Evolutionary conservation across 2,888 invertebrate genomes (phyloP).

Genomic region (Escarpia spicata): DNA sequence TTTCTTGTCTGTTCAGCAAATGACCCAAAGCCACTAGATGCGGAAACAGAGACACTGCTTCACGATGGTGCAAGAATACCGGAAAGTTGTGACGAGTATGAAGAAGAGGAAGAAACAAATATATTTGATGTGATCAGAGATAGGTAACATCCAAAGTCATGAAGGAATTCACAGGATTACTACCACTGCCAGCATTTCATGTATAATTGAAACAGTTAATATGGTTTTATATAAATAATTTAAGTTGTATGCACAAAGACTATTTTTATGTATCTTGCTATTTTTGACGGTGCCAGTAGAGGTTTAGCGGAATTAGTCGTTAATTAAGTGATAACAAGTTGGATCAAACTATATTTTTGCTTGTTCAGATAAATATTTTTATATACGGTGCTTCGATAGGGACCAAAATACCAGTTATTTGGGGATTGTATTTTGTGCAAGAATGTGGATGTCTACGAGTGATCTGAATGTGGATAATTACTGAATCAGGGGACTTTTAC

Average conservation of each 20-base stretch:
- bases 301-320: background rate
- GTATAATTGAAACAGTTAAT: background rate
- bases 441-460: background rate
- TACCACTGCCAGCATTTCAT: background rate
- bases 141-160: background rate
- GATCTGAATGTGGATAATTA: background rate
- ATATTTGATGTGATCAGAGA: slow-evolving; percentile 7
- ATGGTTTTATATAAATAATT: background rate
- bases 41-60: background rate
- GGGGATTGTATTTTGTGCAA: background rate
- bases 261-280: background rate
- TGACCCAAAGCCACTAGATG: background rate
- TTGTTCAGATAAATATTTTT: background rate
- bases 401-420: background rate
- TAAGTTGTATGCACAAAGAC: background rate
- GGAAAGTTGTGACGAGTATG: background rate
- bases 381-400: background rate
- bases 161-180: background rate
- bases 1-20: background rate
- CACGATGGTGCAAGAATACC: background rate
- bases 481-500: background rate
- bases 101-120: background rate
- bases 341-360: background rate
- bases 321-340: background rate
- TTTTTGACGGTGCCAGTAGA: background rate